Evolutionary conservation across 2,888 invertebrate species (phyloP).

Genomic region (Elysia crispata): DNA sequence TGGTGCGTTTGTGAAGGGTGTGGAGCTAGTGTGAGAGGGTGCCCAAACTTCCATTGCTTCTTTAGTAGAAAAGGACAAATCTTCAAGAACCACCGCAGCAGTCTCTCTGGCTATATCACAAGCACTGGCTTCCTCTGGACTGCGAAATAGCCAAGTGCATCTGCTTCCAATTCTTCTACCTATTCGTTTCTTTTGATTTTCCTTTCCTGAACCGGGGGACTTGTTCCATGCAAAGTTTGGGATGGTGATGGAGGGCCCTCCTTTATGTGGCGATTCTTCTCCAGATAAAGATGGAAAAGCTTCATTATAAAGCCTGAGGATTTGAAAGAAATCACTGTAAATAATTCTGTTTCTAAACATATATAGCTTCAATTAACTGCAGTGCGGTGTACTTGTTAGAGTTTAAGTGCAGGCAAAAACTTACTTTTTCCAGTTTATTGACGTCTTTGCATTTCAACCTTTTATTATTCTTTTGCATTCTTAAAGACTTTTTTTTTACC

Average conservation of each 20-base stretch:
- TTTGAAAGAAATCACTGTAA: background rate
- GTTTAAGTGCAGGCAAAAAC: too few species aligned
- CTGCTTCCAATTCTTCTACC: background rate
- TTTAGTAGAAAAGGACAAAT: conserved; percentile 9
- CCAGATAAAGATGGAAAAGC: conserved; percentile 40
- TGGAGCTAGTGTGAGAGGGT: background rate
- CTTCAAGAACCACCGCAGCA: conserved; percentile 9
- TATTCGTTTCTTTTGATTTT: conserved; percentile 2
- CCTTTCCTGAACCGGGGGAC: conserved; percentile 14
- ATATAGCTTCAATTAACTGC: background rate
- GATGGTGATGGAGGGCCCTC: background rate
- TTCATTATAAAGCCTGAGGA: conserved; percentile 40
- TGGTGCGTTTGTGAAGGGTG: background rate
- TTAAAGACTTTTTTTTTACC: too few species aligned
- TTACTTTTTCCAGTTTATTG: too few species aligned
- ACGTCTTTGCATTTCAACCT: too few species aligned
- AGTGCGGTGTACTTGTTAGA: too few species aligned
- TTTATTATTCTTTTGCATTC: too few species aligned
- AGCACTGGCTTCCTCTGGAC: conserved; percentile 38
- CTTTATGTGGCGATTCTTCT: conserved; percentile 24
- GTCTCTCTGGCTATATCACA: conserved; percentile 30
- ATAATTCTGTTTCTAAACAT: background rate
- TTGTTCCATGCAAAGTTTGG: conserved; percentile 15
- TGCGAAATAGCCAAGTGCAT: background rate
- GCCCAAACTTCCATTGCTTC: conserved; percentile 39